Percentiles rank a stretch among this genome's conserved stretches.
These are phyloP conservation scores for Mobula hypostoma DNA, from an alignment of 2,113 vertebrate genomes.

Conservation along the genomic window DNA sequence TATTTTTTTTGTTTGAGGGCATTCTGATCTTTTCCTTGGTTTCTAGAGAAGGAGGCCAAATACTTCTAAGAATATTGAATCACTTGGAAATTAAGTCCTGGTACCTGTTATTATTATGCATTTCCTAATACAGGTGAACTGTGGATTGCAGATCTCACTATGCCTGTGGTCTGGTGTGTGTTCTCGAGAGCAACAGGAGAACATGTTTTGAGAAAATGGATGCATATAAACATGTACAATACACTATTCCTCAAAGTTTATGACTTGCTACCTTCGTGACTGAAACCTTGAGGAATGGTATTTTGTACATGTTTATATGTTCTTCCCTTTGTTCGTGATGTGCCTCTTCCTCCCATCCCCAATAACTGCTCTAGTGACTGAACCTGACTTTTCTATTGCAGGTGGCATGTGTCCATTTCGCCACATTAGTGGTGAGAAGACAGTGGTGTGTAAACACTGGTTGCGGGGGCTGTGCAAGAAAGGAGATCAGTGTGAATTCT, in stretches of 20 bases:
- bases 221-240: not conserved
- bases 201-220: not conserved
- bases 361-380: not conserved
- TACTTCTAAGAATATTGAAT: not conserved
- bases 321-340: not conserved
- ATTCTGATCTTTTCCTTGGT: too few relatives aligned
- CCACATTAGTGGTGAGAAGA: slow-evolving; percentile 97
- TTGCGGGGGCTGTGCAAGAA: slow-evolving; percentile 95
- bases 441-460: slow-evolving; percentile 98
- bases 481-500: slow-evolving; percentile 96
- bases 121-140: not conserved
- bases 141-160: not conserved
- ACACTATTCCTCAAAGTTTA: not conserved
- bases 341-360: not conserved
- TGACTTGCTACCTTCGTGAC: not conserved
- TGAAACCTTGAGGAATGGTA: too few relatives aligned
- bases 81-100: not conserved
- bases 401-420: slow-evolving; percentile 96
- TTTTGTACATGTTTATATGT: too few relatives aligned
- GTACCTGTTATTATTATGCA: not conserved
- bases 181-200: not conserved
- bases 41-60: too few relatives aligned
- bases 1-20: not conserved
- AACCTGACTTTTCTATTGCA: slow-evolving; percentile 43
- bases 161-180: not conserved